Evolutionary conservation across 2,113 vertebrate genomes (phyloP).

Genomic region (Festucalex cinctus): DNA sequence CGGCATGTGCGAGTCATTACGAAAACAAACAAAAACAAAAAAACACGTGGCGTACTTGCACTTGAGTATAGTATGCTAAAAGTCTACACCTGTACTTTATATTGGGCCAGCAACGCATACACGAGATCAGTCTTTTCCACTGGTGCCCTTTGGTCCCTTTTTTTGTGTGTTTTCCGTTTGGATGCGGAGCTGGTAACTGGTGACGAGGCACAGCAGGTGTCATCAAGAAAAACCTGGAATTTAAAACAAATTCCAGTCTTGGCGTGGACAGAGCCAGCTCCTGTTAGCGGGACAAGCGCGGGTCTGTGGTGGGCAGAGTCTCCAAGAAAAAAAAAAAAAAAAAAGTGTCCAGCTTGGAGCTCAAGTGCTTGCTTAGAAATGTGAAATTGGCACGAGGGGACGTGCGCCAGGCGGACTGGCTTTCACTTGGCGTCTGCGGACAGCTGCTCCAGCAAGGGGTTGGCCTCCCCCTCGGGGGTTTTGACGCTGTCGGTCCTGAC

Average conservation of each 20-base stretch:
- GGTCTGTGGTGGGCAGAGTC: constrained; percentile 55
- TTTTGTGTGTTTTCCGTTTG: constrained; percentile 5
- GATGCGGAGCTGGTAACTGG: constrained; percentile 43
- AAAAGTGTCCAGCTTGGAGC: constrained; percentile 57
- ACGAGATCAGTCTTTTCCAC: no score
- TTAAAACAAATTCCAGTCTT: constrained; percentile 52
- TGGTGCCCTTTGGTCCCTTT: constrained; percentile 57
- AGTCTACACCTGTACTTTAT: constrained; percentile 52
- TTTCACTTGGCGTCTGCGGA: constrained; percentile 68
- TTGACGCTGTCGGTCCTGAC: constrained; percentile 91
- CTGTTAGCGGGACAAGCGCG: constrained; percentile 46
- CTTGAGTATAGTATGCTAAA: constrained; percentile 49
- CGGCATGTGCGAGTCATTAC: constrained; percentile 53
- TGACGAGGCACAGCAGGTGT: constrained; percentile 61
- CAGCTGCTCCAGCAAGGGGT: constrained; percentile 84
- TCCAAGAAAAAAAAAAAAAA: no score
- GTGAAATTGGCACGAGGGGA: constrained; percentile 25
- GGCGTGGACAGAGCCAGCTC: constrained; percentile 62
- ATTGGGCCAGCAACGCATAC: constrained; percentile 22
- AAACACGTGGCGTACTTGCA: constrained; percentile 39
- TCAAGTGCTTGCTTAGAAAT: constrained; percentile 64
- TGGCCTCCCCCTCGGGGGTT: constrained; percentile 83
- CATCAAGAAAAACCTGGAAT: constrained; percentile 35
- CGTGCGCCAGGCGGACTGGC: constrained; percentile 18
- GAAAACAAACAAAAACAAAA: constrained; percentile 27